Base-by-base conservation (phyloP, 2,797 vertebrate species). In the Hemibagrus guttatus region DNA sequence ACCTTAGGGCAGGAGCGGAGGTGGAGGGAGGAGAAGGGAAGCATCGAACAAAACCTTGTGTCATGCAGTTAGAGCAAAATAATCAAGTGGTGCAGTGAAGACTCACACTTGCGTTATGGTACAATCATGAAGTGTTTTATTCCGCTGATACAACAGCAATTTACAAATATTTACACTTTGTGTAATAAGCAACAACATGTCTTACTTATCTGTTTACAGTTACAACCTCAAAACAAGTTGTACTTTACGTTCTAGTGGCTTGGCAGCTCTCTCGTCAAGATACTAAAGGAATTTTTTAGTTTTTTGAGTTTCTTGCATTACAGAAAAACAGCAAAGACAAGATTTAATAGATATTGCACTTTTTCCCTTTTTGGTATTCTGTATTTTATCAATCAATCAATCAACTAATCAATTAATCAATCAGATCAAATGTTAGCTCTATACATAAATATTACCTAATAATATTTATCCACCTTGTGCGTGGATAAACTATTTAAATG, bases 1-100 rank as follows among this genome's bases (percentile, higher is more conserved):
- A 88, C 87, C 89, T 84, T 85, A 81, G 84, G 81, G 80, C 54
- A 54, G 68, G n/a, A 63, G 61, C 80, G 11, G 26, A 19, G 14
- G 6, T 28, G 49, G 58, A 64, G 49, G 46, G 21, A 39, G 74
- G 66, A 11, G 52, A 79, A 79, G 17, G 21, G 21, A 49, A 52
- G 13, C 5, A 1, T 74, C 49, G 56, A 56, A 39, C 31, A 11
- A 23, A 39, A 49, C 46, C 46, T 49, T 35, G 16, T 19, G 42
- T 31, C 52, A 58, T 78, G 52, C 9, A 13, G 75, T 35, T 56
- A 56, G 56, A 11, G 52, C 8, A 35, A 58, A 58, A 78, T 58
- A 35, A 56, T 21, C 26, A 54, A 17, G 0, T 54, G 16, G 28
- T 78, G 75, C 9, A 56, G 35, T 31, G 49, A 72, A 21, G 46